Conservation (phyloP, 2,797 vertebrate species). For the Phoeniculus purpureus region DNA sequence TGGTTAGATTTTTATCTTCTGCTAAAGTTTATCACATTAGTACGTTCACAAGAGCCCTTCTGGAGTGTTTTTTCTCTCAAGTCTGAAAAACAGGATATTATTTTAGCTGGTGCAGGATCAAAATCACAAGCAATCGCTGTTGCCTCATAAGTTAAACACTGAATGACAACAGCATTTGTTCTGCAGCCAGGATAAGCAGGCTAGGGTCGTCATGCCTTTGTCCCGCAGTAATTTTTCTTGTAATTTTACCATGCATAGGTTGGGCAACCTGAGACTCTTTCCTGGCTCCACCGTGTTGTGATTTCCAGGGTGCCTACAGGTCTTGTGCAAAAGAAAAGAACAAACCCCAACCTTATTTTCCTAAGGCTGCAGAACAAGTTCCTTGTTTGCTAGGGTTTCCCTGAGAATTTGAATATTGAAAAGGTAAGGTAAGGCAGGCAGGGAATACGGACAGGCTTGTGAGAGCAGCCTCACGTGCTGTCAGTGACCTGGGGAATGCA, state of each 20-base stretch:
- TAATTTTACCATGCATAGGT: slow-evolving; percentile 60
- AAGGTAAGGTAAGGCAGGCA: background rate
- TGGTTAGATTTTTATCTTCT: background rate
- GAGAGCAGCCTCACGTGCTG: background rate
- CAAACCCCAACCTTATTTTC: background rate
- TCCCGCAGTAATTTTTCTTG: slow-evolving; percentile 59
- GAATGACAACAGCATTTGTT: slow-evolving; percentile 56
- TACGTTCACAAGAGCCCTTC: background rate
- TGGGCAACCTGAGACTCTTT: slow-evolving; percentile 50
- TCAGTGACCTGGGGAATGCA: background rate
- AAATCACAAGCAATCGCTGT: slow-evolving; percentile 51
- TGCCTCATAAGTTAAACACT: slow-evolving; percentile 59
- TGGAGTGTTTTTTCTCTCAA: background rate
- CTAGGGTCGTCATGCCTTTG: slow-evolving; percentile 73
- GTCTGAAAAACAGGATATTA: slow-evolving; percentile 30
- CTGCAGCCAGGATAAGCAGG: slow-evolving; percentile 66
- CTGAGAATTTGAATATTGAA: background rate
- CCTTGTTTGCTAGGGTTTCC: slow-evolving; percentile 23
- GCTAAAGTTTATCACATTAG: background rate
- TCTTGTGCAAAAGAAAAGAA: slow-evolving; percentile 5
- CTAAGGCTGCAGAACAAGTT: slow-evolving; percentile 34
- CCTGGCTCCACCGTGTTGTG: slow-evolving; percentile 9
- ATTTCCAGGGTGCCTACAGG: slow-evolving; percentile 6
- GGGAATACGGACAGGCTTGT: background rate
- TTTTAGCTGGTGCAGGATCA: slow-evolving; percentile 40